Evolutionary conservation across 1,140 invertebrate genomes (phyloP).

Genomic region (Bombus turneri): DNA sequence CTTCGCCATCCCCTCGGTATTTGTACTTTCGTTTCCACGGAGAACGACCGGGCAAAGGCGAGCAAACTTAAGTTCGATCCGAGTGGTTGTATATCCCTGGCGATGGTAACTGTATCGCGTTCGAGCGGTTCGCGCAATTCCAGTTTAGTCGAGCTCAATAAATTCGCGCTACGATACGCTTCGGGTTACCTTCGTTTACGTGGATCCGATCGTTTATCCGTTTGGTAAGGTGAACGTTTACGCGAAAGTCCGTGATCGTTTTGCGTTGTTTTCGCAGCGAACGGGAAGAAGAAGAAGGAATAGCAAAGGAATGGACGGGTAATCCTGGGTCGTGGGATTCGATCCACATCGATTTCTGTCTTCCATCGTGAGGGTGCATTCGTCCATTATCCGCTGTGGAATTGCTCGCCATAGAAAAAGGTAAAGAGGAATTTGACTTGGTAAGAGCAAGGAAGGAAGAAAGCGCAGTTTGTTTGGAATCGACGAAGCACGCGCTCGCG

Average conservation of each 20-base stretch:
- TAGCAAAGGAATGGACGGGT: too few relatives aligned
- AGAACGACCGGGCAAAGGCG: background rate
- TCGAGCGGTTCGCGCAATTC: conserved; percentile 20
- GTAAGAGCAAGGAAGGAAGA: background rate
- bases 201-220: conserved; percentile 20
- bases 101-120: conserved; percentile 23
- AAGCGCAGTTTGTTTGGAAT: background rate
- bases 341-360: background rate
- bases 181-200: conserved; percentile 35
- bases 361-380: background rate
- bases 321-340: too few relatives aligned
- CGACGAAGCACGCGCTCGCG: conserved; percentile 11
- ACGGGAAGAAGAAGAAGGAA: background rate
- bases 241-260: background rate
- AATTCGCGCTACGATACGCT: conserved; percentile 45
- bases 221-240: background rate
- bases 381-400: background rate
- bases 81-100: background rate
- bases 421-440: conserved; percentile 12
- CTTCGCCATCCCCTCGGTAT: background rate
- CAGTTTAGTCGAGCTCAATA: conserved; percentile 46
- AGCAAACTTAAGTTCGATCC: background rate
- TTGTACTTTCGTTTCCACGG: background rate
- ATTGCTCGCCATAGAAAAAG: background rate
- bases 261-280: conserved; percentile 9